A percentile compares a stretch with the other conserved stretches of the same genome.
Evolutionary conservation across 2,888 invertebrate genomes (phyloP).

Genomic region (Neocrepidodera transversa): DNA sequence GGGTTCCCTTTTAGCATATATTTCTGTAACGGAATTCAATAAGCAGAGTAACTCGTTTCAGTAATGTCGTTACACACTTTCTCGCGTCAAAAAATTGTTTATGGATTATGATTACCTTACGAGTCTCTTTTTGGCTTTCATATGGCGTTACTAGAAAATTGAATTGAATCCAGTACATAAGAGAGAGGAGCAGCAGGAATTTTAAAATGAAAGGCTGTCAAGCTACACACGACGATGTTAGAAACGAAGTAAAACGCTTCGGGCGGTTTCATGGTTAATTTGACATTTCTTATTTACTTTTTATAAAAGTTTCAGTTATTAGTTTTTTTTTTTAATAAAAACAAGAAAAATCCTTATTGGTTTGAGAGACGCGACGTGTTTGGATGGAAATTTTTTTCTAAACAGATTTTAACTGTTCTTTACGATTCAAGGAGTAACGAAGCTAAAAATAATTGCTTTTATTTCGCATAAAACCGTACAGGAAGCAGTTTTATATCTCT

Average conservation of each 20-base stretch:
- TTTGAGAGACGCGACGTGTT: too few species aligned
- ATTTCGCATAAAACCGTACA: too few species aligned
- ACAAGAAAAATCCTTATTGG: too few species aligned
- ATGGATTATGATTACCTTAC: constrained; percentile 39
- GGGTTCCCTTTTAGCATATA: constrained; percentile 36
- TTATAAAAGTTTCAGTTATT: neutral
- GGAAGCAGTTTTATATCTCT: too few species aligned
- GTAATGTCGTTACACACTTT: constrained; percentile 35
- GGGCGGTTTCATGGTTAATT: constrained; percentile 16
- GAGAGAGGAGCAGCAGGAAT: constrained; percentile 36
- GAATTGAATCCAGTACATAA: constrained; percentile 35
- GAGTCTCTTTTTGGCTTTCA: constrained; percentile 30
- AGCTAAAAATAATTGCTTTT: too few species aligned
- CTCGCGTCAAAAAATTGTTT: constrained; percentile 36
- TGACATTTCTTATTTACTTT: neutral
- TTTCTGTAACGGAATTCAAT: constrained; percentile 36
- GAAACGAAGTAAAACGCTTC: constrained; percentile 1
- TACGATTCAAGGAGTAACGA: too few species aligned
- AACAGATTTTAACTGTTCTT: too few species aligned
- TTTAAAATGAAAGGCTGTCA: constrained; percentile 31
- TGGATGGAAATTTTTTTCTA: too few species aligned
- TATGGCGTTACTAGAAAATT: constrained; percentile 30
- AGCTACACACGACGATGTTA: constrained; percentile 23
- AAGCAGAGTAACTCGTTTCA: constrained; percentile 37
- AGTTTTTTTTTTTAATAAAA: too few species aligned